Conservation (phyloP, 2,797 vertebrate genomes). For the Danio albolineatus region DNA sequence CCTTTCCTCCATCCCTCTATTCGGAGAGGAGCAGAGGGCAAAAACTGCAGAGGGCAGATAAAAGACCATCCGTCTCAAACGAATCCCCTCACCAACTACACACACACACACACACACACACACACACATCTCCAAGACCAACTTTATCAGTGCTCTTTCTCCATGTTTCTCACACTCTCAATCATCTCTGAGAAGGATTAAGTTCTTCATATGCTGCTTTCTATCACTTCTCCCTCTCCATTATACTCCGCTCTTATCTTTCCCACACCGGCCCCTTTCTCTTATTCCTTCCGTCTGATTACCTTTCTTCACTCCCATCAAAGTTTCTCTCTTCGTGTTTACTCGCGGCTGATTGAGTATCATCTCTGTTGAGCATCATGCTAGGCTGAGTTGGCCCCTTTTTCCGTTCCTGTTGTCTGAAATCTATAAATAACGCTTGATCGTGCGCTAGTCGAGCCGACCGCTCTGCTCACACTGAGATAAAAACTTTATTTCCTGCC, state of each 20-base stretch:
- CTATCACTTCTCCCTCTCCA: conserved; percentile 53
- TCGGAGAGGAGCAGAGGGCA: conserved; percentile 52
- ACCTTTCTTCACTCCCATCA: conserved; percentile 15
- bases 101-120: not conserved
- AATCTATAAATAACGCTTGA: conserved; percentile 82
- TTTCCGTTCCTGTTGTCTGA: conserved; percentile 82
- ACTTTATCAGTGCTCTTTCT: conserved; percentile 30
- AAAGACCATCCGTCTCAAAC: conserved; percentile 54
- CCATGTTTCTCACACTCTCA: conserved; percentile 34
- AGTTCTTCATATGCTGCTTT: conserved; percentile 36
- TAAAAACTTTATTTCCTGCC: conserved; percentile 77
- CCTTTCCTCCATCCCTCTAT: conserved; percentile 32
- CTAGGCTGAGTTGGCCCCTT: conserved; percentile 84
- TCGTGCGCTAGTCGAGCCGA: conserved; percentile 72
- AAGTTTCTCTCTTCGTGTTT: conserved; percentile 62
- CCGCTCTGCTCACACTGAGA: conserved; percentile 73
- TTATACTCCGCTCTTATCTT: conserved; percentile 11
- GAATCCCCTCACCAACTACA: conserved; percentile 34
- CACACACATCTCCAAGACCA: conserved; percentile 8
- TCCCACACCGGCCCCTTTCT: not conserved
- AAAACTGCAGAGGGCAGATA: conserved; percentile 54
- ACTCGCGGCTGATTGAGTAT: conserved; percentile 76
- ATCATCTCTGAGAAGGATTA: conserved; percentile 45
- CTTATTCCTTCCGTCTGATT: conserved; percentile 21
- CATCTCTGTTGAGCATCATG: conserved; percentile 78